Evolutionary conservation across 1,140 invertebrate genomes (phyloP), one percentile per base, ranked within the genome.

Genomic region (Agrilus planipennis): DNA sequence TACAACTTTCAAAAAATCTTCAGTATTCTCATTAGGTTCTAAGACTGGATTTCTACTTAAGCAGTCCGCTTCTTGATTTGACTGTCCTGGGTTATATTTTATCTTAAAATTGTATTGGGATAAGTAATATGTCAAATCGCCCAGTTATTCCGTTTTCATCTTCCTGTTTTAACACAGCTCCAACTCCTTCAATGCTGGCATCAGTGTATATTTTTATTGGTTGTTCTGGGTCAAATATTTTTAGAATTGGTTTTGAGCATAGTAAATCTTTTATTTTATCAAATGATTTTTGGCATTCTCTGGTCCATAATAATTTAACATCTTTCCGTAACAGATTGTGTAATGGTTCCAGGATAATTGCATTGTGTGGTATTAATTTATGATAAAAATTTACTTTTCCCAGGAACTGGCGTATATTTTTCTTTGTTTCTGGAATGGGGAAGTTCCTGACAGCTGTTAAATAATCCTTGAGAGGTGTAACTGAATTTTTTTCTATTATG

Each of bases 311-410:
- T 11, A 39, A 42, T 31, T 35, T 34, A 16, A 10, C 34, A 17
- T 42, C 20, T 22, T 53, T 51, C 10, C 37, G 48, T 1, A 38
- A 17, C 2, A 59, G 31, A 15, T 42, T 9, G 18, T 44, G 51
- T 6, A 69, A 41, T 0, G 63, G 62, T 35, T 52, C 45, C 0
- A 53, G 39, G 1, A 56, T 39, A 18, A 43, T 34, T 0, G 57
- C 30, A 41, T 58, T 65, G 7, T 55, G 39, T 0, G 30, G 19
- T 15, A 66, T 54, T 37, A 63, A 67, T 4, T 52, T 39, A 4
- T 61, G 44, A 30, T 63, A 67, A 40, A 51, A 66, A 2, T 52
- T 53, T 2, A 15, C 21, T 17, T 40, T 15, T 30, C 42, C 42
- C 5, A 34, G 18, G 21, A 45, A 45, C 22, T 39, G 34, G 29